These are phyloP conservation scores for Caenorhabditis macrosperma DNA, from an alignment of 2,888 invertebrate genomes.

Conservation along the genomic window DNA sequence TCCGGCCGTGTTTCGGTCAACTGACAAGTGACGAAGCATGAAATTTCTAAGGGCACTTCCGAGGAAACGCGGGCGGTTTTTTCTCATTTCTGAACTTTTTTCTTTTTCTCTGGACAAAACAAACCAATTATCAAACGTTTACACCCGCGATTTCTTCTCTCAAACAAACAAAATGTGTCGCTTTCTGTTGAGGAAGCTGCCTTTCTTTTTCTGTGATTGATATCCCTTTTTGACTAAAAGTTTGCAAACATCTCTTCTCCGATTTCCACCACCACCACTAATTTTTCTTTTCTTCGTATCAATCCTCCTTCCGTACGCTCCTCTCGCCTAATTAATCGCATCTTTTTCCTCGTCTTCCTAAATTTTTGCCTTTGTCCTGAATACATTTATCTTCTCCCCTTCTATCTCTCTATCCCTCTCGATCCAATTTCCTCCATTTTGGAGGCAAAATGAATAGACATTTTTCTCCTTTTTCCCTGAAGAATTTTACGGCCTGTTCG, in stretches of 20 bases:
- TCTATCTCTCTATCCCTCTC: neutral
- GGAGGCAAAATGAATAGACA: neutral
- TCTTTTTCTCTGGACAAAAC: neutral
- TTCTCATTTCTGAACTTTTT: conserved; percentile 1
- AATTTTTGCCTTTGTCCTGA: conserved; percentile 35
- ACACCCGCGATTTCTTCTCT: too few species aligned
- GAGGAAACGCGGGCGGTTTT: neutral
- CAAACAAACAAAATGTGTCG: conserved; percentile 30
- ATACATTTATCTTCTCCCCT: conserved; percentile 35
- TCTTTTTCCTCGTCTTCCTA: conserved; percentile 17
- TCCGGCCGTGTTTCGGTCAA: conserved; percentile 25
- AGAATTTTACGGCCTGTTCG: conserved; percentile 4
- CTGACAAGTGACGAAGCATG: conserved; percentile 38
- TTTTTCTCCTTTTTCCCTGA: neutral
- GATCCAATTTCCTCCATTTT: neutral
- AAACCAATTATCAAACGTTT: neutral
- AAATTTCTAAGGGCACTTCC: conserved; percentile 10
- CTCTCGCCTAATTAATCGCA: conserved; percentile 53
- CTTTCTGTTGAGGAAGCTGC: too few species aligned
- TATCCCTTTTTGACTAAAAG: conserved; percentile 29
- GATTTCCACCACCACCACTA: neutral
- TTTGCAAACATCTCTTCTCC: conserved; percentile 20
- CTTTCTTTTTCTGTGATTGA: conserved; percentile 42
- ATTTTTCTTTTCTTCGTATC: conserved; percentile 31
- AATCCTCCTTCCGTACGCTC: conserved; percentile 21